Conservation (phyloP, 2,797 vertebrate genomes). For the Argentina silus region DNA sequence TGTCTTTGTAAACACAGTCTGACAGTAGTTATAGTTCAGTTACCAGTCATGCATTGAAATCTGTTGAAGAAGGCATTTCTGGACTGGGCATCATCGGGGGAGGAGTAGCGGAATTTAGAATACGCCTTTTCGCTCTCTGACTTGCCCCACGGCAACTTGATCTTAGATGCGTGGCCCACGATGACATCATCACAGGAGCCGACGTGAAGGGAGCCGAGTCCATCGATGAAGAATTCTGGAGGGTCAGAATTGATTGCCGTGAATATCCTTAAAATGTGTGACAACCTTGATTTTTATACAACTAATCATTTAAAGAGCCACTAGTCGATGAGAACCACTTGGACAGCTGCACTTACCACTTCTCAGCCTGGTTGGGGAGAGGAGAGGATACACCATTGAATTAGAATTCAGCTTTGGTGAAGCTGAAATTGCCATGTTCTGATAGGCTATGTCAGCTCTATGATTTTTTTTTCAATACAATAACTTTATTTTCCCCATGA, state of each 20-base stretch:
- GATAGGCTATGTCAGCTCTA: too few relatives aligned
- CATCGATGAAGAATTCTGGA: slow-evolving; percentile 91
- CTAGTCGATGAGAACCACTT: too few relatives aligned
- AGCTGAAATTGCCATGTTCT: too few relatives aligned
- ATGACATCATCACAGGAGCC: slow-evolving; percentile 89
- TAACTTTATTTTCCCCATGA: not conserved
- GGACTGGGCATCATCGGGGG: slow-evolving; percentile 18
- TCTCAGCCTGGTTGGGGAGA: too few relatives aligned
- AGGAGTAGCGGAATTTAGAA: slow-evolving; percentile 80
- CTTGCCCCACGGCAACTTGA: slow-evolving; percentile 81
- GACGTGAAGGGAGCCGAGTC: slow-evolving; percentile 84
- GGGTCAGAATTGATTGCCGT: not conserved
- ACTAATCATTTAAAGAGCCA: too few relatives aligned
- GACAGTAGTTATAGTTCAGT: slow-evolving; percentile 28
- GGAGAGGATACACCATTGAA: too few relatives aligned
- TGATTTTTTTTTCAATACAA: too few relatives aligned
- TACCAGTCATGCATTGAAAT: slow-evolving; percentile 85
- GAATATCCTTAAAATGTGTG: not conserved
- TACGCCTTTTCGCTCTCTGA: slow-evolving; percentile 78
- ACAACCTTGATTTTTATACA: not conserved
- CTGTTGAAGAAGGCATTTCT: slow-evolving; percentile 79
- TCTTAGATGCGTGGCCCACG: slow-evolving; percentile 84
- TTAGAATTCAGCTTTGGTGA: too few relatives aligned
- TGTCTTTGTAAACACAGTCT: not conserved
- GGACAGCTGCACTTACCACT: too few relatives aligned